These are phyloP conservation scores for Melanocharis versteri DNA, from an alignment of 2,113 vertebrate species.

Conservation along the genomic window DNA sequence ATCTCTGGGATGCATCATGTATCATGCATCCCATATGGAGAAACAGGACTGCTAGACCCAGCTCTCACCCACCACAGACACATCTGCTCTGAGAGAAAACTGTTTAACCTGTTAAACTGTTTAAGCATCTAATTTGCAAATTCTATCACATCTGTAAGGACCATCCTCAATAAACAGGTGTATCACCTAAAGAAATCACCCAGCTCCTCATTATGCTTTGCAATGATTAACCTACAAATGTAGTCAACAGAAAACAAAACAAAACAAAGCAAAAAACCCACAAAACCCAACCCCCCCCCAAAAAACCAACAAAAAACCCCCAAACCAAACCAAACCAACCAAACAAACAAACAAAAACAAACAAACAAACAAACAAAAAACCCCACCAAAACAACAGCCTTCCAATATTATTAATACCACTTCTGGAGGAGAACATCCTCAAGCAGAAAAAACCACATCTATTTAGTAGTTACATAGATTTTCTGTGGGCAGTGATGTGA, in stretches of 20 bases:
- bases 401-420: background rate
- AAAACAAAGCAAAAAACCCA: background rate
- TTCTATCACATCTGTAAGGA: background rate
- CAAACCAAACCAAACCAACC: too few species aligned
- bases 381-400: too few species aligned
- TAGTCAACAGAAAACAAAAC: background rate
- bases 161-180: background rate
- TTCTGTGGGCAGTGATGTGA: background rate
- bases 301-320: too few species aligned
- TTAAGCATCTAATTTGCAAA: background rate
- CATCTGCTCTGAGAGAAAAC: background rate
- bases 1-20: background rate
- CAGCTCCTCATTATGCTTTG: background rate
- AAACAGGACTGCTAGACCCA: background rate
- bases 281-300: too few species aligned
- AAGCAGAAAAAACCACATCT: background rate
- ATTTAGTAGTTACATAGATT: background rate
- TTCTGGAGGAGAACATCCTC: background rate
- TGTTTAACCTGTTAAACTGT: background rate
- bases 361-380: too few species aligned
- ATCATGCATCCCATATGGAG: background rate
- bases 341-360: too few species aligned
- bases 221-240: background rate
- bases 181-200: background rate
- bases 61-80: background rate